Conservation (phyloP, 2,113 vertebrate species). For the Crotalus viridis region DNA sequence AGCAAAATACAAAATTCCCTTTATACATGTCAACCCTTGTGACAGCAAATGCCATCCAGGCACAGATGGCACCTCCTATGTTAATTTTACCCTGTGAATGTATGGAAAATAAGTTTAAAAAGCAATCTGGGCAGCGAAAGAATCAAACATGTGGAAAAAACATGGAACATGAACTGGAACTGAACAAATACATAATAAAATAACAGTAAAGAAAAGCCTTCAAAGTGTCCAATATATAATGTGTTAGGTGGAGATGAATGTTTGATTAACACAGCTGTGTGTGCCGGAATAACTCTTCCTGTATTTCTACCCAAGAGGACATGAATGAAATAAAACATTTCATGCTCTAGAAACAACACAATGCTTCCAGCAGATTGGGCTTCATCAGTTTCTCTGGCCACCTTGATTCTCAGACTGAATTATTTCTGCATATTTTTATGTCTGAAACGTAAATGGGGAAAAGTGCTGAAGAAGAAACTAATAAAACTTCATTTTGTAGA, state of each 20-base stretch:
- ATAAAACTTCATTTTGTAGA: constrained; percentile 55
- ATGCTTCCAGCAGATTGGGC: constrained; percentile 40
- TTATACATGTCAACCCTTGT: constrained; percentile 52
- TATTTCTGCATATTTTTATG: neutral
- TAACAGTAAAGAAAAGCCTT: constrained; percentile 47
- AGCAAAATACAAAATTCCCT: constrained; percentile 62
- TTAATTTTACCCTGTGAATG: constrained; percentile 54
- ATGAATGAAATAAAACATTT: constrained; percentile 58
- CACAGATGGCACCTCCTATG: constrained; percentile 56
- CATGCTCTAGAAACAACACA: constrained; percentile 43
- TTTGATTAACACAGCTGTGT: constrained; percentile 61
- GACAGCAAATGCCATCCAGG: constrained; percentile 35
- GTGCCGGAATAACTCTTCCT: constrained; percentile 61
- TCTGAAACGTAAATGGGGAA: neutral
- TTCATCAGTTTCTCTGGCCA: neutral
- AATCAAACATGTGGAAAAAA: constrained; percentile 32
- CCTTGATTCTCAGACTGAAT: neutral
- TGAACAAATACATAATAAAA: constrained; percentile 41
- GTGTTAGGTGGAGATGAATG: constrained; percentile 56
- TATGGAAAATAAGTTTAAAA: constrained; percentile 54
- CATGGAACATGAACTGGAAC: constrained; percentile 32
- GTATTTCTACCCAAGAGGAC: constrained; percentile 57
- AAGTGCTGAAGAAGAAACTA: neutral
- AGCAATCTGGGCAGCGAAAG: constrained; percentile 32
- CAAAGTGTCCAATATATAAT: constrained; percentile 47